These are phyloP conservation scores for Lasiurus borealis DNA, from an alignment of 2,113 vertebrate genomes.

Conservation along the genomic window DNA sequence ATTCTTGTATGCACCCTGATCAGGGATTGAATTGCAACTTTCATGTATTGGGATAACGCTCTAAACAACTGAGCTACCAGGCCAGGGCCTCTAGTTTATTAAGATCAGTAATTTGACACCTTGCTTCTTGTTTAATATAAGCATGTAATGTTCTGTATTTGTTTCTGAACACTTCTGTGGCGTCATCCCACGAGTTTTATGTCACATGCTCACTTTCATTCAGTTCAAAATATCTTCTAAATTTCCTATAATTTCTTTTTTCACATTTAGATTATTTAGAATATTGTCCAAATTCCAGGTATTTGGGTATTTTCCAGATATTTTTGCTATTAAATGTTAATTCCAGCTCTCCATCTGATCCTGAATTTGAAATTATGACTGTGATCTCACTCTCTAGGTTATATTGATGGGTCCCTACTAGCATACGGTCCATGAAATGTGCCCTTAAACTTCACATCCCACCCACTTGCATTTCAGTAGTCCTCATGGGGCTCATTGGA, in stretches of 20 bases:
- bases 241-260: not conserved
- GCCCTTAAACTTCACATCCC: not conserved
- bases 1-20: not conserved
- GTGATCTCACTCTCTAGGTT: not conserved
- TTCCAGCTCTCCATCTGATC: not conserved
- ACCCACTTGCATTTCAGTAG: not conserved
- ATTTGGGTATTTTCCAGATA: not conserved
- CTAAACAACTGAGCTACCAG: not conserved
- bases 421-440: not conserved
- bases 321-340: not conserved
- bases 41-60: not conserved
- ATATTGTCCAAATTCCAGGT: not conserved
- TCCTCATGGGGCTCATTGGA: not conserved
- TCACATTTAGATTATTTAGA: not conserved
- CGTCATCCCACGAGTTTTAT: not conserved
- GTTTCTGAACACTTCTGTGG: not conserved
- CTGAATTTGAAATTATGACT: not conserved
- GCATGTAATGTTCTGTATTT: not conserved
- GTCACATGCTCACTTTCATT: not conserved
- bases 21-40: not conserved
- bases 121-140: slow-evolving; percentile 10
- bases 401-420: not conserved
- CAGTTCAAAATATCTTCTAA: not conserved
- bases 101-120: slow-evolving; percentile 7
- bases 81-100: not conserved